Evolutionary conservation across 2,113 vertebrate species (phyloP).

Genomic region (Pseudopipra pipra): DNA sequence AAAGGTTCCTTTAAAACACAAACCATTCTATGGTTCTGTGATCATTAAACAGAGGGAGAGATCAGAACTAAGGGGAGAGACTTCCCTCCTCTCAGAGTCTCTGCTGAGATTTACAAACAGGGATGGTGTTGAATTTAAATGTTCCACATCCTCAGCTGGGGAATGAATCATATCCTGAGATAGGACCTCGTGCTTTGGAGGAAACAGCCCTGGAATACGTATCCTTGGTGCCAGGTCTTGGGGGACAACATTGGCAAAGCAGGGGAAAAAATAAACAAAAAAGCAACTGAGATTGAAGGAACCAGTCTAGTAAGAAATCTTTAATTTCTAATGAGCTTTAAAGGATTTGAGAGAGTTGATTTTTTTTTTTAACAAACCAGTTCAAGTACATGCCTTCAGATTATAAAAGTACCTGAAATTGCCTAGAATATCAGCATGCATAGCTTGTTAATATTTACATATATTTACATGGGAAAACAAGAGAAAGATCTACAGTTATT

Average conservation of each 20-base stretch:
- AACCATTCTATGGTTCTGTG: neutral
- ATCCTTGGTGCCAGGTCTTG: neutral
- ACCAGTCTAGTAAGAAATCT: slow-evolving; percentile 78
- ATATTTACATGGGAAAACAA: slow-evolving; percentile 90
- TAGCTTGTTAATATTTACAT: slow-evolving; percentile 94
- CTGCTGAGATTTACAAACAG: neutral
- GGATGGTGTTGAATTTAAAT: neutral
- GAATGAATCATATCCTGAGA: accelerated
- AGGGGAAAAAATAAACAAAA: neutral
- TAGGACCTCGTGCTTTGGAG: accelerated
- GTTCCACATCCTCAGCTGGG: accelerated
- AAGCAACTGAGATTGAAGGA: slow-evolving; percentile 31
- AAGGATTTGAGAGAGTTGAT: slow-evolving; percentile 74
- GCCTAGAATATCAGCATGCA: slow-evolving; percentile 95
- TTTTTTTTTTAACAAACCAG: slow-evolving; percentile 81
- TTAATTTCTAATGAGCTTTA: slow-evolving; percentile 80
- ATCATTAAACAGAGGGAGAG: neutral
- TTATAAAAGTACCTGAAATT: slow-evolving; percentile 99
- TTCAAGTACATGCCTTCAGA: slow-evolving; percentile 89
- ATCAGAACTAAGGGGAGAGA: neutral
- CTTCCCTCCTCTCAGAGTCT: neutral
- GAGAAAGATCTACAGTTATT: slow-evolving; percentile 84
- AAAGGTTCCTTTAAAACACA: neutral
- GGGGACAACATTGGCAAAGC: neutral
- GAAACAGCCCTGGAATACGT: neutral